Evolutionary conservation across 2,888 invertebrate genomes (phyloP).

Genomic region (Iselma pallidipennis): DNA sequence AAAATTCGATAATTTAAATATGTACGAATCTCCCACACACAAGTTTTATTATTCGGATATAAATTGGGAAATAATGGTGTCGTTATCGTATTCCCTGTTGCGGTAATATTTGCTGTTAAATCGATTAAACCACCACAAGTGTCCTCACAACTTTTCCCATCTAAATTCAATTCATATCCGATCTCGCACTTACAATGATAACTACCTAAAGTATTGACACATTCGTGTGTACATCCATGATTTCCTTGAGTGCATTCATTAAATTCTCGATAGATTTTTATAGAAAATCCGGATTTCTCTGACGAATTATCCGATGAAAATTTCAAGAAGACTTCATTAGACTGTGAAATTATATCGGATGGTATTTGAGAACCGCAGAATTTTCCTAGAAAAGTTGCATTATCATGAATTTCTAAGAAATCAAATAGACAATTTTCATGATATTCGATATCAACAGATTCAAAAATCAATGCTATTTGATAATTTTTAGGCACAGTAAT

Average conservation of each 20-base stretch:
- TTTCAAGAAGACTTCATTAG: slow-evolving; percentile 87
- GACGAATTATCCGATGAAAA: slow-evolving; percentile 96
- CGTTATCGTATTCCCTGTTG: slow-evolving; percentile 88
- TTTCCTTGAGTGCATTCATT: slow-evolving; percentile 91
- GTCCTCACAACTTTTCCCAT: slow-evolving; percentile 97
- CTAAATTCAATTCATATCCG: slow-evolving; percentile 93
- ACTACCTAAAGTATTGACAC: slow-evolving; percentile 82
- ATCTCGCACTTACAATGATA: slow-evolving; percentile 93
- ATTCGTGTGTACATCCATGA: slow-evolving; percentile 94
- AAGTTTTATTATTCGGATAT: slow-evolving; percentile 93
- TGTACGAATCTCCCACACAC: slow-evolving; percentile 86
- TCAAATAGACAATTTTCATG: slow-evolving; percentile 98
- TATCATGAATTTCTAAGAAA: slow-evolving; percentile 91
- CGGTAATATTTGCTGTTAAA: slow-evolving; percentile 59
- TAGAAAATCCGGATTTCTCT: slow-evolving; percentile 95
- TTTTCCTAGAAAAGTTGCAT: slow-evolving; percentile 60
- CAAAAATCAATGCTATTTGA: slow-evolving; percentile 85
- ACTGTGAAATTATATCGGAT: slow-evolving; percentile 86
- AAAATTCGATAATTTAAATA: slow-evolving; percentile 73
- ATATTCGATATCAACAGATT: slow-evolving; percentile 96
- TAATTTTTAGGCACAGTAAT: slow-evolving; percentile 86
- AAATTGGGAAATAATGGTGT: slow-evolving; percentile 94
- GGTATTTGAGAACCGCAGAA: slow-evolving; percentile 95
- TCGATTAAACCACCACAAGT: slow-evolving; percentile 79
- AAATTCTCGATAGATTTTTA: slow-evolving; percentile 94